Evolutionary conservation across 2,888 invertebrate genomes (phyloP).

Genomic region (Tortrix viridana): DNA sequence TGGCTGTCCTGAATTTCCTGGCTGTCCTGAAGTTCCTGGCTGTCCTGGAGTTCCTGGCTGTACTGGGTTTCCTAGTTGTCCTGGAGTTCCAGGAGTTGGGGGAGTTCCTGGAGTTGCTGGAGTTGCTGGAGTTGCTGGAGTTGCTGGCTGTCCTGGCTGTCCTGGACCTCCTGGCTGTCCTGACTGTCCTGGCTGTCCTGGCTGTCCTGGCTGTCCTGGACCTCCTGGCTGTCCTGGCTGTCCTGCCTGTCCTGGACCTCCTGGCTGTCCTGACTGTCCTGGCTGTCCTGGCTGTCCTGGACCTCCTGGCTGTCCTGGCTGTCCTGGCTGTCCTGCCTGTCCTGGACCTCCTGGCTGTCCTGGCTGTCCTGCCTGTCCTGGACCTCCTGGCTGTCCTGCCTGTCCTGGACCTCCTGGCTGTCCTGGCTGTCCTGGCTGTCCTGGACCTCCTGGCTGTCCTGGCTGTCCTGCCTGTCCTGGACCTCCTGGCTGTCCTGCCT

Average conservation of each 20-base stretch:
- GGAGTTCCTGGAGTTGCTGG: not conserved
- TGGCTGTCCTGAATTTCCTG: too few relatives aligned
- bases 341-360: not conserved
- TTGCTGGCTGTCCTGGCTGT: not conserved
- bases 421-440: not conserved
- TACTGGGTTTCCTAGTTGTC: slow-evolving; percentile 1
- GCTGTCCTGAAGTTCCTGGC: not conserved
- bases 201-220: not conserved
- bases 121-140: not conserved
- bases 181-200: not conserved
- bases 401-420: not conserved
- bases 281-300: not conserved
- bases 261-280: not conserved
- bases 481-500: not conserved
- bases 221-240: not conserved
- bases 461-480: not conserved
- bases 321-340: not conserved
- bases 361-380: not conserved
- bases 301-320: not conserved
- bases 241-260: not conserved
- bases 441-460: not conserved
- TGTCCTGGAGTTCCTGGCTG: not conserved
- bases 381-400: not conserved
- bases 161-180: not conserved
- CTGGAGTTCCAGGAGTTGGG: not conserved